Evolutionary conservation across 2,888 invertebrate species (phyloP).

Genomic region (Strigamia maritima): DNA sequence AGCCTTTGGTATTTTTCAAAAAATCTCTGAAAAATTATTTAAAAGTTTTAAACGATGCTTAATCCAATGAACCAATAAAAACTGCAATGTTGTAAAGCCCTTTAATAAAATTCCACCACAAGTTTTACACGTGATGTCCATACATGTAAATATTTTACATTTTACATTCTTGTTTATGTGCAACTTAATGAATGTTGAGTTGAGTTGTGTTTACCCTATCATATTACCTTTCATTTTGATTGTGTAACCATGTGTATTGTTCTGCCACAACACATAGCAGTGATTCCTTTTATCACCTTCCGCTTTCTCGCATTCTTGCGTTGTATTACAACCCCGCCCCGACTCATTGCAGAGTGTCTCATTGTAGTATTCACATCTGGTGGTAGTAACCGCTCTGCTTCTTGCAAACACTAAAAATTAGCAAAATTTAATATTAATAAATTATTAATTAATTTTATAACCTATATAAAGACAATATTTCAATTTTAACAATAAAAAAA

Average conservation of each 20-base stretch:
- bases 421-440: not conserved
- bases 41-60: too few species aligned
- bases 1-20: too few species aligned
- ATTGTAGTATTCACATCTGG: slow-evolving; percentile 69
- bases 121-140: too few species aligned
- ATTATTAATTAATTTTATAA: not conserved
- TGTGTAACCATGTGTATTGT: slow-evolving; percentile 53
- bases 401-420: slow-evolving; percentile 35
- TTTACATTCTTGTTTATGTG: not conserved
- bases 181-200: not conserved
- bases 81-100: too few species aligned
- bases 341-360: slow-evolving; percentile 58
- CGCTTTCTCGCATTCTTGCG: slow-evolving; percentile 65
- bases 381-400: slow-evolving; percentile 51
- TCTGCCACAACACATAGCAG: slow-evolving; percentile 79
- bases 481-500: too few species aligned
- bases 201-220: too few species aligned
- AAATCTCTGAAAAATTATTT: too few species aligned
- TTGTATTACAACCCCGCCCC: slow-evolving; percentile 54
- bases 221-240: slow-evolving; percentile 45
- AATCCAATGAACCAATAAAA: too few species aligned
- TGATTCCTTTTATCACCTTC: slow-evolving; percentile 71
- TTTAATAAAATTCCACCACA: too few species aligned
- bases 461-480: not conserved
- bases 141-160: too few species aligned